Conservation (phyloP, 2,888 invertebrate species). For the Electrophaes corylata region DNA sequence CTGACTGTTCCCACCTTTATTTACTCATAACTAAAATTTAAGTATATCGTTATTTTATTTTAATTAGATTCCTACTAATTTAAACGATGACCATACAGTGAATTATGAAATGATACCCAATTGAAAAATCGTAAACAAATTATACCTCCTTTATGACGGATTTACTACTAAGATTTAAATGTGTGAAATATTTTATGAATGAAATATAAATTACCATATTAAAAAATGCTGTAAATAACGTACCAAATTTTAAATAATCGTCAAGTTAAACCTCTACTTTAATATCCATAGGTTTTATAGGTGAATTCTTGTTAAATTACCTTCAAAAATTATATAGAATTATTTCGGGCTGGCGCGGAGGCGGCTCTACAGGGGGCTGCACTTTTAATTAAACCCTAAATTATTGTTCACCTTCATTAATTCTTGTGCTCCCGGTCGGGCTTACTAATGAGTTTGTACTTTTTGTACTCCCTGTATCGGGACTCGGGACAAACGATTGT, state of each 20-base stretch:
- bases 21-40: too few relatives aligned
- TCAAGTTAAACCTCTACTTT: slow-evolving; percentile 13
- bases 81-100: background rate
- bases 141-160: background rate
- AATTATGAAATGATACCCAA: background rate
- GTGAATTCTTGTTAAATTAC: slow-evolving; percentile 79
- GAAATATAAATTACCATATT: slow-evolving; percentile 30
- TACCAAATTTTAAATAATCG: slow-evolving; percentile 13
- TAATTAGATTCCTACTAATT: background rate
- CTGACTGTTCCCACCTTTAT: too few relatives aligned
- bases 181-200: slow-evolving; percentile 16
- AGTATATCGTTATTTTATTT: background rate
- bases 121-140: background rate
- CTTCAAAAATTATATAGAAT: slow-evolving; percentile 80
- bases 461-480: slow-evolving; percentile 68
- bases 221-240: slow-evolving; percentile 14
- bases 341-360: slow-evolving; percentile 53
- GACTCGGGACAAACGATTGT: slow-evolving; percentile 41
- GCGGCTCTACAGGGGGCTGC: slow-evolving; percentile 74
- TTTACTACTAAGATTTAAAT: background rate
- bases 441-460: slow-evolving; percentile 81
- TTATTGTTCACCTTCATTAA: slow-evolving; percentile 84
- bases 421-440: slow-evolving; percentile 77
- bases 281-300: slow-evolving; percentile 34
- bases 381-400: slow-evolving; percentile 84